Conservation (phyloP, 2,113 vertebrate genomes). For the Prunella himalayana region DNA sequence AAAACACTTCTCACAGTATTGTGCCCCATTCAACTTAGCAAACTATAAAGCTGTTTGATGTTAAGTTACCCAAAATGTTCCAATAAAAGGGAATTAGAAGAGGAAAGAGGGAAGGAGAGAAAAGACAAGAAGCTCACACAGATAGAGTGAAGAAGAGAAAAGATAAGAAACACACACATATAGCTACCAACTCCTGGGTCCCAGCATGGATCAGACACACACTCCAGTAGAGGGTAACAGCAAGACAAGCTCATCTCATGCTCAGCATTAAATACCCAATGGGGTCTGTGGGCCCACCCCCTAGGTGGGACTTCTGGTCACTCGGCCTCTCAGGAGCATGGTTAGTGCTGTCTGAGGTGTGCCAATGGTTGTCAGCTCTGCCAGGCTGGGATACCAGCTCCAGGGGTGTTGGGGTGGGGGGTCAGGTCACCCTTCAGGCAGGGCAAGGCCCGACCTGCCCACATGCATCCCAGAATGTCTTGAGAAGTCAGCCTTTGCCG, state of each 20-base stretch:
- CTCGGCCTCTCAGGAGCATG: fast-evolving
- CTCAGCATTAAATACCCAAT: not conserved
- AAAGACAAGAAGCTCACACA: not conserved
- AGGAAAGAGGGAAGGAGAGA: not conserved
- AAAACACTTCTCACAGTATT: not conserved
- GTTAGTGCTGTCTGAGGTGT: too few relatives aligned
- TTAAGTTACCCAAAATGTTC: not conserved
- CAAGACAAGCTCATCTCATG: fast-evolving
- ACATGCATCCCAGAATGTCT: not conserved
- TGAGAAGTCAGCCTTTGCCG: too few relatives aligned
- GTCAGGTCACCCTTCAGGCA: not conserved
- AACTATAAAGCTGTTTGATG: not conserved
- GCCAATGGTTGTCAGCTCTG: not conserved
- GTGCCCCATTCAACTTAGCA: not conserved
- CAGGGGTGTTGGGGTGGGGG: fast-evolving
- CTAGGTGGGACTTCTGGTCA: not conserved
- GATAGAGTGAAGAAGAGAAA: not conserved
- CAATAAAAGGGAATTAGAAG: not conserved
- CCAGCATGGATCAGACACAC: fast-evolving
- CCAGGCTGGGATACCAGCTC: not conserved
- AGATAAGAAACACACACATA: not conserved
- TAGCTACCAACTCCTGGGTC: not conserved
- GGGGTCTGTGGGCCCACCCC: not conserved
- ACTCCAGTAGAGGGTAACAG: fast-evolving
- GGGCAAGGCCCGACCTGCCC: not conserved